Base-by-base conservation (phyloP, 2,113 vertebrate genomes). In the Platichthys flesus region DNA sequence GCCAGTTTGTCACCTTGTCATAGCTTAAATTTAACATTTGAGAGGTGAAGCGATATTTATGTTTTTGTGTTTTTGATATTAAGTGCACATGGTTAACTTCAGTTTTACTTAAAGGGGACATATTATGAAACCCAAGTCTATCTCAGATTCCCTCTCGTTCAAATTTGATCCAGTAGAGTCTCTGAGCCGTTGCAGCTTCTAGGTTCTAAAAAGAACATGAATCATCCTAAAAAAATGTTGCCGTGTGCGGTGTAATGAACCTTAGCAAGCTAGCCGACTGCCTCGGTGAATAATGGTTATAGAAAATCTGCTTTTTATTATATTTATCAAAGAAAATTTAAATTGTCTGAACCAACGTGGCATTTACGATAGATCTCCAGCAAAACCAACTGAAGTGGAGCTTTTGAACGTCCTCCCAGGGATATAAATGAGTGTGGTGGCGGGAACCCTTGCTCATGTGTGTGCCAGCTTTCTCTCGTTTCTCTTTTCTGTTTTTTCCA, bases 401-500 rank as follows among this genome's bases (percentile, higher is more conserved):
- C 45, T 40, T 69, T 13, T 45, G 2, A 61, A 59, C 24, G 40
- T 60, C 59, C 37, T 70, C 61, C 40, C 26, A 52, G 40, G 15
- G 31, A 64, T 28, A 35, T 40, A 49, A 65, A 76, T 24, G 21
- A 65, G 1, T 35, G 13, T 62, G 35, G 35, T 35, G 40, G 57
- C 71, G 1, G 59, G 62, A 35, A 76, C 68, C 59, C 28, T 21
- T 18, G 15, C 35, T 81, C 55, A 26, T 67, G 28, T 58, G 28
- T 73, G 18, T 60, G 66, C 71, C 64, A 76, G 64, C 10, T 72
- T 58, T 61, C 49, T 56, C 51, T 77, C 28, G 58, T 68, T 54
- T 64, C 72, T 82, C 60, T 71, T 82, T 68, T 74, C 28, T 58
- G 64, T 54, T 64, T 72, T 64, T 71, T 84, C 72, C 61, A 59